phyloP scores from a whole-genome alignment of 1,140 invertebrate genomes.

The Drosophila kohkoa region DNA sequence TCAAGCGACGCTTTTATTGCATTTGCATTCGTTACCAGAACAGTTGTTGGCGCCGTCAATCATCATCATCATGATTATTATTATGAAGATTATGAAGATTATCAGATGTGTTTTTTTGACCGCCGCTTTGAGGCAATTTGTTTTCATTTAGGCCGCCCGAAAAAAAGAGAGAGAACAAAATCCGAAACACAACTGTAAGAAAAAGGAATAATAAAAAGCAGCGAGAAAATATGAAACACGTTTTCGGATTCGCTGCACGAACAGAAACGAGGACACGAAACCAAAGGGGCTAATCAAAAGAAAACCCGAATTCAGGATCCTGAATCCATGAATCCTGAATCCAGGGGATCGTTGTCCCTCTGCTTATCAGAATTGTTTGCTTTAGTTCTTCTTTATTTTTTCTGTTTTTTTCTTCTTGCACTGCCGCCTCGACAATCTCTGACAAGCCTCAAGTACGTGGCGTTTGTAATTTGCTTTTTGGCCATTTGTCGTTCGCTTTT shows the following conservation, averaged over 20 bases:
- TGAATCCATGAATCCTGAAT: slow-evolving; percentile 3
- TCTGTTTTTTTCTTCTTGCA: slow-evolving; percentile 33
- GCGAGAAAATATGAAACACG: slow-evolving; percentile 31
- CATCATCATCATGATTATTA: slow-evolving; percentile 56
- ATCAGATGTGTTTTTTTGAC: slow-evolving; percentile 66
- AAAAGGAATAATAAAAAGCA: slow-evolving; percentile 25
- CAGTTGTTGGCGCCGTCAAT: slow-evolving; percentile 53
- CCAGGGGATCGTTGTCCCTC: not conserved
- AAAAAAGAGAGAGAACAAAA: slow-evolving; percentile 8
- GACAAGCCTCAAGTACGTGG: slow-evolving; percentile 53
- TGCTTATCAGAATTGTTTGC: slow-evolving; percentile 36
- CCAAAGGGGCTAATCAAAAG: slow-evolving; percentile 46
- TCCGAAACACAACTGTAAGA: not conserved
- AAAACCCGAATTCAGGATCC: not conserved
- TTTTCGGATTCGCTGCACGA: slow-evolving; percentile 25
- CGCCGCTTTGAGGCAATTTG: slow-evolving; percentile 57
- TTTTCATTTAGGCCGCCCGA: slow-evolving; percentile 56
- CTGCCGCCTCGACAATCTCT: slow-evolving; percentile 31
- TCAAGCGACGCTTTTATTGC: slow-evolving; percentile 58
- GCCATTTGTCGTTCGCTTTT: slow-evolving; percentile 32
- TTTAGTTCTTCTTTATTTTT: slow-evolving; percentile 19
- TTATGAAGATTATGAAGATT: slow-evolving; percentile 18
- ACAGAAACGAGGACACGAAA: slow-evolving; percentile 9
- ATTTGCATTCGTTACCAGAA: slow-evolving; percentile 70
- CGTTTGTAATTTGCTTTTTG: slow-evolving; percentile 57